Base-by-base conservation (phyloP, 2,888 invertebrate genomes). In the Sesia apiformis region DNA sequence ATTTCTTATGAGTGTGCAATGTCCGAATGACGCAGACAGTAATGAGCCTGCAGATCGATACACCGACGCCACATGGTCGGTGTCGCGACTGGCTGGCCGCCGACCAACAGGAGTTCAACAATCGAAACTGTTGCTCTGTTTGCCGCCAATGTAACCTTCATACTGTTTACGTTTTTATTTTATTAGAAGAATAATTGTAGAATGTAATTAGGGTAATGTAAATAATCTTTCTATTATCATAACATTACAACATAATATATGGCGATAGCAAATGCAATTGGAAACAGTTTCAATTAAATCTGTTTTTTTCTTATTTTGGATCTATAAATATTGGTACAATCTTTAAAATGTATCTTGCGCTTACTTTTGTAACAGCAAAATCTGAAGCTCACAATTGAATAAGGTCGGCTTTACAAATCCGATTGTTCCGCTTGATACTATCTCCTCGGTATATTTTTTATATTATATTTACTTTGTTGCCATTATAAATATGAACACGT, bases 1-100 rank as follows among this genome's bases (percentile, higher is more conserved):
- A 23, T 23, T 23, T 23, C 23, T 23, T 23, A 23, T 23, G 23
- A 58, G 63, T 70, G 59, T 66, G 64, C 63, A 66, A 66, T 71
- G 65, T 67, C 60, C 63, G 63, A 62, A 65, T 78, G 76, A 78
- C 75, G 75, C 74, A 61, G 69, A 62, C 61, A 63, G 63, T 58
- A 72, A 70, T 70, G 67, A 64, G 64, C 66, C 71, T 59, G 63
- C 72, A 73, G 75, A 88, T 88, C 87, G 76, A 87, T 88, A 86
- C 51, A 41, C 3, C 66, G 58, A 61, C 69, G 83, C 76, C 84
- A 83, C 81, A 81, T 74, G 80, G 71, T 74, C 72, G 77, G 71
- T 76, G 70, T 64, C 72, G 69, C 70, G 73, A 66, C 74, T 59
- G 60, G 60, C 65, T 60, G 57, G 60, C 63, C 64, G 63, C 60